A percentile compares a stretch with the other conserved stretches of the same genome.
Conservation (phyloP, 2,113 vertebrate species). For the Campylorhamphus procurvoides region DNA sequence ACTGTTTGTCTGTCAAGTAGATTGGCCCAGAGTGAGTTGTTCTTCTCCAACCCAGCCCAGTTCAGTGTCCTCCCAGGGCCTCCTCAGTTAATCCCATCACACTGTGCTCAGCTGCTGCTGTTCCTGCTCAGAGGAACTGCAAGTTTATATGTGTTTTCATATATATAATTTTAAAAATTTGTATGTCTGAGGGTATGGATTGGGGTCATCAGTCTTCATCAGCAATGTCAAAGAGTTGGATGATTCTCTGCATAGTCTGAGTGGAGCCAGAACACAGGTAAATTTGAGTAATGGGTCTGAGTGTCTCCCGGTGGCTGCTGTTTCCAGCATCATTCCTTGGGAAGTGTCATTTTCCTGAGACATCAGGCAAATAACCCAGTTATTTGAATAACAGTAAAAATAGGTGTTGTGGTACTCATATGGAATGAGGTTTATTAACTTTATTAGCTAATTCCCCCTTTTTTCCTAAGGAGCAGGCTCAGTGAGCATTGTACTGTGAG, state of each 20-base stretch:
- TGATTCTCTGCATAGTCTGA: not conserved
- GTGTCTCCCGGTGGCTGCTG: not conserved
- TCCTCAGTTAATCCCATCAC: not conserved
- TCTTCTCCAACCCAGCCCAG: not conserved
- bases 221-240: not conserved
- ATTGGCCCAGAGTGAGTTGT: not conserved
- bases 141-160: not conserved
- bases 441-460: not conserved
- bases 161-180: not conserved
- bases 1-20: not conserved
- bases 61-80: not conserved
- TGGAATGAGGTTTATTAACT: not conserved
- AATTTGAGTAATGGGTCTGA: not conserved
- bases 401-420: not conserved
- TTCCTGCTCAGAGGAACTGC: not conserved
- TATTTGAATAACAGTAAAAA: not conserved
- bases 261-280: not conserved
- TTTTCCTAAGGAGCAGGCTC: not conserved
- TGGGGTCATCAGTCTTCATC: not conserved
- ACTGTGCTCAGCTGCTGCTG: rapidly evolving
- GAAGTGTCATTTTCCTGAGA: not conserved
- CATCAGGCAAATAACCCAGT: not conserved
- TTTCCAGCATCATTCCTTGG: not conserved
- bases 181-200: not conserved
- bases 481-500: not conserved